Conservation (phyloP, 2,113 vertebrate species). For the Suncus etruscus region DNA sequence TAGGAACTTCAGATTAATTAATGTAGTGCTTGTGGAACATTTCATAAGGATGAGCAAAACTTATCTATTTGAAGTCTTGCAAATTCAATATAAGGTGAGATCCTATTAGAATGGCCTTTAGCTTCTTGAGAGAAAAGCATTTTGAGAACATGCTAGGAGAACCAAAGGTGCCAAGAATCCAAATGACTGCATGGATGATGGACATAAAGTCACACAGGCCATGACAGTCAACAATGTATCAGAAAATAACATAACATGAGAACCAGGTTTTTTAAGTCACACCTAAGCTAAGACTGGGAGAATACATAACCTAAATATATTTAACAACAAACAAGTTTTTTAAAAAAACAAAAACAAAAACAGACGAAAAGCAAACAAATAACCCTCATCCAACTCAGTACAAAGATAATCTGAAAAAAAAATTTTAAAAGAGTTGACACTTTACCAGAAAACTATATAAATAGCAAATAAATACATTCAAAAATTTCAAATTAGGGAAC, state of each 20-base stretch:
- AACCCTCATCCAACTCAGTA: not conserved
- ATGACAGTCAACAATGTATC: not conserved
- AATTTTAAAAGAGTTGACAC: not conserved
- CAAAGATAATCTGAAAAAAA: slow-evolving; percentile 31
- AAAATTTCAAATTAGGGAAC: not conserved
- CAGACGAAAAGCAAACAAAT: no score
- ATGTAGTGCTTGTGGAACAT: no score
- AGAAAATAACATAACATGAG: not conserved
- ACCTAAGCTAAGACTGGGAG: not conserved
- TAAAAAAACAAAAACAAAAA: no score
- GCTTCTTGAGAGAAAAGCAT: not conserved
- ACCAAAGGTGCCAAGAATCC: not conserved
- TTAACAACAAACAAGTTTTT: not conserved
- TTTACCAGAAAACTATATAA: not conserved
- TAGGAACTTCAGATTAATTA: not conserved
- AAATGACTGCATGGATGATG: not conserved
- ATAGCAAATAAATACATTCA: not conserved
- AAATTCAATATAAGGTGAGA: not conserved
- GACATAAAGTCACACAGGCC: not conserved
- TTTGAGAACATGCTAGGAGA: not conserved
- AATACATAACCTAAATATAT: not conserved
- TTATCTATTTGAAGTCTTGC: not conserved
- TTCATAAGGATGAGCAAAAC: not conserved
- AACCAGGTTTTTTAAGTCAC: not conserved
- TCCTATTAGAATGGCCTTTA: not conserved